These are phyloP conservation scores for Actenoides hombroni DNA, from an alignment of 2,113 vertebrate species.

Conservation along the genomic window DNA sequence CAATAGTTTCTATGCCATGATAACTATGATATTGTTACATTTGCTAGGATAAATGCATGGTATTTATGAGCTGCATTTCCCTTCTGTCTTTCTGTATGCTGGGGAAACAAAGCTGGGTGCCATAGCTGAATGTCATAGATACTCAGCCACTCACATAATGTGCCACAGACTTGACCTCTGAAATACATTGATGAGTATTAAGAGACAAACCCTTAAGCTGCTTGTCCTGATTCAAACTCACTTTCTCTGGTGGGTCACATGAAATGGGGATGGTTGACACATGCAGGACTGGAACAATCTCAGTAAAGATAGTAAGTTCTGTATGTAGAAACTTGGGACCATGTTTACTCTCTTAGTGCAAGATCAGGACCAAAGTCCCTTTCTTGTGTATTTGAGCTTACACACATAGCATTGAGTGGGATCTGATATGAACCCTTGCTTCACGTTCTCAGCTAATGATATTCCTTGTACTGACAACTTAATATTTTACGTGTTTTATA, in stretches of 20 bases:
- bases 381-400: not conserved
- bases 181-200: not conserved
- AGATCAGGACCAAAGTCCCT: not conserved
- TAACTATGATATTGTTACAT: not conserved
- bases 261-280: not conserved
- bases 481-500: conserved; percentile 1
- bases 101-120: not conserved
- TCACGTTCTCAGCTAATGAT: not conserved
- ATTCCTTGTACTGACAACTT: not conserved
- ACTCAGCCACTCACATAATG: not conserved
- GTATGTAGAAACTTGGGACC: not conserved
- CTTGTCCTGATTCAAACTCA: not conserved
- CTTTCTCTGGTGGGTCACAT: not conserved
- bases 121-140: not conserved
- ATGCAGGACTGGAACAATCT: not conserved
- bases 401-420: not conserved
- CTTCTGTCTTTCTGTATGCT: not conserved
- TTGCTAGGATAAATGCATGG: not conserved
- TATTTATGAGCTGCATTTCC: not conserved
- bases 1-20: not conserved
- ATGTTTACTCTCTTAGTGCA: not conserved
- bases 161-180: not conserved
- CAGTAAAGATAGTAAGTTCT: not conserved
- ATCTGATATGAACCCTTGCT: not conserved
- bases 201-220: not conserved